Base-by-base conservation (phyloP, 2,888 invertebrate species). In the Cosmia trapezina region DNA sequence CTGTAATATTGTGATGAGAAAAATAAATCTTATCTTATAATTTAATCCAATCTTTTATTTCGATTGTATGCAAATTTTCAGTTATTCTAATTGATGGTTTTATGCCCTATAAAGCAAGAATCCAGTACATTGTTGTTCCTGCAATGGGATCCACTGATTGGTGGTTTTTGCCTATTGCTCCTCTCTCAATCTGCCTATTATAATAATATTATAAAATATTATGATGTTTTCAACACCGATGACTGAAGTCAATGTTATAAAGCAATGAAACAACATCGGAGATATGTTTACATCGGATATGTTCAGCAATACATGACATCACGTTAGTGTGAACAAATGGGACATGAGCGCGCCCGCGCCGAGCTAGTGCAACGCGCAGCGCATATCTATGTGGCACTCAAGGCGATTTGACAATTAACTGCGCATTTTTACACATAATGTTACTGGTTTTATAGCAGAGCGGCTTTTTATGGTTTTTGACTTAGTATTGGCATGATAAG, bases 361-460 rank as follows among this genome's bases (percentile, higher is more conserved):
- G 80, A 73, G 73, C 73, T 64, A 75, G 60, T 83, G 76, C 83
- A 85, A 80, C 88, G 86, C 87, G 88, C 84, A 82, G 86, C 78
- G 93, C 91, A 94, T 94, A 91, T 88, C 88, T 91, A 92, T 90
- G 86, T 80, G 80, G 80, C 76, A 83, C 84, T 89, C 92, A 91
- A 92, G 91, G 91, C 87, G 84, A 84, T 83, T 81, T 76, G 78
- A 83, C 76, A 83, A 81, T 81, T 80, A 80, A 84, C 83, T 82
- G 72, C 76, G 78, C 84, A 82, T 84, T 83, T 86, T 87, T 75
- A 78, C 67, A 74, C 72, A 77, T 71, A 73, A 28, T 28, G 28
- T 59, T 69, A 67, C 41, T 60, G 45, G 54, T 49, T 74, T 73
- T 65, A 69, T 41, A 68, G 12, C 60, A 60, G 62, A 68, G 14